Evolutionary conservation across 2,888 invertebrate genomes (phyloP).

Genomic region (Plagodis dolabraria): DNA sequence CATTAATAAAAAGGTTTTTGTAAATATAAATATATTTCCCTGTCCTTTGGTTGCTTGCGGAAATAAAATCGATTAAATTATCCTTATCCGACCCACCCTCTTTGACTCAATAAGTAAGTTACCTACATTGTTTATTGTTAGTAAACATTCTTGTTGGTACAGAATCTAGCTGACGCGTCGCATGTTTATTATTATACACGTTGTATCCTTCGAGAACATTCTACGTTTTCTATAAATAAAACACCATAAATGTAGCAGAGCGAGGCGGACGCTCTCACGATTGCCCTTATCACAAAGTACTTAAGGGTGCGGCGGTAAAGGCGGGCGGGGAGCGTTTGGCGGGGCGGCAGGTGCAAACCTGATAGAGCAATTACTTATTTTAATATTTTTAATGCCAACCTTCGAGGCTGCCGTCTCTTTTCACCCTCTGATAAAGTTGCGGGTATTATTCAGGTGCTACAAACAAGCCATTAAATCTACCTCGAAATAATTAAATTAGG

Average conservation of each 20-base stretch:
- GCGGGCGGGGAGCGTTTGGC: conserved; percentile 42
- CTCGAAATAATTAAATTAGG: conserved; percentile 35
- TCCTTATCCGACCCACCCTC: no score
- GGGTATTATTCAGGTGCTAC: conserved; percentile 57
- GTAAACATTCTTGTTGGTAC: conserved; percentile 22
- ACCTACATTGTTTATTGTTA: conserved; percentile 12
- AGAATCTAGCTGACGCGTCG: conserved; percentile 6
- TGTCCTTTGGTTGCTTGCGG: no score
- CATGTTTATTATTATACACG: conserved; percentile 30
- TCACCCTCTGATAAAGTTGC: conserved; percentile 57
- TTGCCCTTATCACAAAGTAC: conserved; percentile 65
- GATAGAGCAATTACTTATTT: conserved; percentile 80
- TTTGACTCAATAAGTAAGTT: neutral
- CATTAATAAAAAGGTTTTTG: no score
- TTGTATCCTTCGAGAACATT: conserved; percentile 40
- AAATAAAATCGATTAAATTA: no score
- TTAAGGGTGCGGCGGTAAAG: conserved; percentile 51
- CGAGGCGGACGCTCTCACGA: conserved; percentile 50
- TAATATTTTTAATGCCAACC: conserved; percentile 75
- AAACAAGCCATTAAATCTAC: conserved; percentile 36
- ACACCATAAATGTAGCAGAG: conserved; percentile 44
- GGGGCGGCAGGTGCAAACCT: conserved; percentile 73
- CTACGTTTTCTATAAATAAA: conserved; percentile 42
- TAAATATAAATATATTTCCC: no score
- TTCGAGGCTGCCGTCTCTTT: conserved; percentile 54